phyloP scores from a whole-genome alignment of 2,113 vertebrate species.

The Corythornis cristatus region DNA sequence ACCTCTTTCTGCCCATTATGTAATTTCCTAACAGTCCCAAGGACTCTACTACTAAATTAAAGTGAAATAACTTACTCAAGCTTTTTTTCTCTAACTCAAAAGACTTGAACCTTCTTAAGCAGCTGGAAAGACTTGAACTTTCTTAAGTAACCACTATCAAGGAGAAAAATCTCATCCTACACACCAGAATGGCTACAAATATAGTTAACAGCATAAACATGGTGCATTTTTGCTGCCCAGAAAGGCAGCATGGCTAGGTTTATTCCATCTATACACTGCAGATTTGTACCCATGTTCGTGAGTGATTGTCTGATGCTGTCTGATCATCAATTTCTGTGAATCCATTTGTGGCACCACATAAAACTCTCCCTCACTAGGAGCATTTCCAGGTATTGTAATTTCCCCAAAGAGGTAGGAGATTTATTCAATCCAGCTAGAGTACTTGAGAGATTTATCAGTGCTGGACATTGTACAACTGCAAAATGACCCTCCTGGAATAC shows the following conservation, averaged over 20 bases:
- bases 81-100: neutral
- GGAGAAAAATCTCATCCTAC: neutral
- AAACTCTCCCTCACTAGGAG: neutral
- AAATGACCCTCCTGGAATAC: conserved; percentile 5
- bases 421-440: conserved; percentile 11
- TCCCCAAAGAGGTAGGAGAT: conserved; percentile 37
- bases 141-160: neutral
- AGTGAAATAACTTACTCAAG: neutral
- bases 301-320: neutral
- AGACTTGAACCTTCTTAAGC: neutral
- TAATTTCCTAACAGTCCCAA: neutral
- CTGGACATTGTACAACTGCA: neutral
- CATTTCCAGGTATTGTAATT: conserved; percentile 20
- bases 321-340: neutral
- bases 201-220: neutral
- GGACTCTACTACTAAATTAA: neutral
- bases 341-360: neutral
- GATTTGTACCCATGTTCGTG: neutral
- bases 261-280: neutral
- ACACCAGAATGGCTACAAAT: neutral
- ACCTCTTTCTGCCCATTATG: neutral
- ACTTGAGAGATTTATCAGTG: conserved; percentile 34
- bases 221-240: neutral
- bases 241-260: neutral
- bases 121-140: neutral